Base-by-base conservation (phyloP, 1,140 invertebrate genomes). In the Aphis gossypii region DNA sequence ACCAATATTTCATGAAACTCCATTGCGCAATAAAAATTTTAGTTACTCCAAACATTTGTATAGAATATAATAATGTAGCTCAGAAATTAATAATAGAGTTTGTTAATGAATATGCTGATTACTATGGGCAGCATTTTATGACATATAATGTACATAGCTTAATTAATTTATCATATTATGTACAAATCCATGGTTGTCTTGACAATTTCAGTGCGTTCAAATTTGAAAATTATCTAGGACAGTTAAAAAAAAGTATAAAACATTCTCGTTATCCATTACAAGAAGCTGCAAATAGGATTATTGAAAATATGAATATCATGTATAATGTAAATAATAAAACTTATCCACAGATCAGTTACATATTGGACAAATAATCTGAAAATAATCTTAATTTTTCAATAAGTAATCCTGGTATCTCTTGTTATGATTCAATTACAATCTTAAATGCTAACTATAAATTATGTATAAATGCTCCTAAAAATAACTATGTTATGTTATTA, bases 191-290 rank as follows among this genome's bases (percentile, higher is more conserved):
- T 48, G 86, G 86, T 87, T 44, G 25, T 46, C 44, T 87, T 30
- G 86, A 87, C 44, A 87, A 41, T 5, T 87, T 87, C n/a, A 87
- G 86, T 30, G 86, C 86, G 8, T 87, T 87, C 30, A 87, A 87
- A 87, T 87, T 46, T 87, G 86, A 87, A 46, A 87, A 87, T 87
- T 87, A 87, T 46, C n/a, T 87, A 25, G 38, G 44, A 23, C 20
- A 46, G 23, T 87, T 23, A 87, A 87, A 87, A 87, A 87, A 46
- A 48, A 14, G 44, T 87, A 8, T 44, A 18, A 48, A 87, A 48
- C 25, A 87, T 46, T 44, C 44, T 30, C 41, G 86, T 14, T 87
- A 46, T 87, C 44, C 86, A 23, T 46, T 87, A 30, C 44, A 87
- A 87, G 86, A 87, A 23, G 44, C 23, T 20, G 41, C 41, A 25